Evolutionary conservation across 2,113 vertebrate genomes (phyloP), one percentile per base, ranked within the genome.

Genomic region (Ascaphus truei): DNA sequence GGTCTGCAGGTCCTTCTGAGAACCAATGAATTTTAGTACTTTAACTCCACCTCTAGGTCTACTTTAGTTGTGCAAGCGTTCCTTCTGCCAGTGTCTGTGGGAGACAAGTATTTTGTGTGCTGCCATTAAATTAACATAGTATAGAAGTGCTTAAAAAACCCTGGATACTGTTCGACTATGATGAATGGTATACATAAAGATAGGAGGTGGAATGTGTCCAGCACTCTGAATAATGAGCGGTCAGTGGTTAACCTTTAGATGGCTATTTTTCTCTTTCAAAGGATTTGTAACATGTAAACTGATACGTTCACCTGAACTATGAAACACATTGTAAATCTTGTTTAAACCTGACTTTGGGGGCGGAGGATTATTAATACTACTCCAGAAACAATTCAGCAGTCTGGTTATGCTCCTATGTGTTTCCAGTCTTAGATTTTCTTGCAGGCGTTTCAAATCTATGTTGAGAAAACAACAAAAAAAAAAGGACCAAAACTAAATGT

Each of bases 401-500:
- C 80, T 79, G 79, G 75, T 87, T 88, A 83, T 81, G 76, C 75
- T 74, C 83, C 79, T 84, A 81, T 72, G 68, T 85, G 83, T 80
- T 86, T 83, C 82, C n/a, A n/a, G n/a, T n/a, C n/a, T n/a, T n/a
- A n/a, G n/a, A n/a, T n/a, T n/a, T 29, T 7, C 34, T n/a, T 45
- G 16, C 30, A 48, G 18, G 36, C 26, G 25, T 45, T 34, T 26
- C 7, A 83, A 82, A 69, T 83, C 0, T 85, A 80, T 86, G 85
- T 80, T 79, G 78, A 78, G 75, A 76, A 78, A 83, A 83, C 82
- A 87, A 83, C 87, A 80, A 77, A 85, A 58, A 79, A 72, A 66
- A 86, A 83, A 79, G 84, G 89, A 91, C 89, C 89, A 91, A 91
- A 90, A 87, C 84, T 79, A 90, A 86, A 86, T 3, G 5, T 12